phyloP scores from a whole-genome alignment of 2,113 vertebrate species.

The Penelope pileata region DNA sequence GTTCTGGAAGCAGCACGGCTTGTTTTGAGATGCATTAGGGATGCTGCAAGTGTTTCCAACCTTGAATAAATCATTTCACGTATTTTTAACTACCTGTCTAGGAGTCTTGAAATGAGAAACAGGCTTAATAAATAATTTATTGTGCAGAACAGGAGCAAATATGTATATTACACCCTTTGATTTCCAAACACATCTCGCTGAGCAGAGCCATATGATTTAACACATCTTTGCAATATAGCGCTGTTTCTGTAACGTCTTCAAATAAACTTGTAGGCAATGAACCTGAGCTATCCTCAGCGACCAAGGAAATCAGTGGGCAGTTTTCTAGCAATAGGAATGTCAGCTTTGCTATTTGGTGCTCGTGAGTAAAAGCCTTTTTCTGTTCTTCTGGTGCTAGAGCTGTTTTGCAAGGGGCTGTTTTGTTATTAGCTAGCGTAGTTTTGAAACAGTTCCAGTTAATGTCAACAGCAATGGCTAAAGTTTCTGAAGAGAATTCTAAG shows the following conservation, averaged over 20 bases:
- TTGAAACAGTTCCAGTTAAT: not conserved
- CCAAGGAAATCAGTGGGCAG: not conserved
- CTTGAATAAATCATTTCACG: conserved; percentile 48
- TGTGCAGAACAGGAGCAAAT: conserved; percentile 34
- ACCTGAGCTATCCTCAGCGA: not conserved
- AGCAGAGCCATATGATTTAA: not conserved
- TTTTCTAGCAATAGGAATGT: not conserved
- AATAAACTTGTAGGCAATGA: not conserved
- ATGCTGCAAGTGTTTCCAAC: conserved; percentile 13
- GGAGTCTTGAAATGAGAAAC: conserved; percentile 9
- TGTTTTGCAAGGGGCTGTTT: not conserved
- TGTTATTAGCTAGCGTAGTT: not conserved
- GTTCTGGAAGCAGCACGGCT: not conserved
- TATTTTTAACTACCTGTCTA: conserved; percentile 25
- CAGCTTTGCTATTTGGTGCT: not conserved
- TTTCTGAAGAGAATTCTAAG: not conserved
- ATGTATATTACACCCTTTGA: not conserved
- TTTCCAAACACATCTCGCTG: not conserved
- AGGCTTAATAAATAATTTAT: conserved; percentile 60
- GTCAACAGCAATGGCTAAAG: not conserved
- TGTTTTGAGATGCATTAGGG: not conserved
- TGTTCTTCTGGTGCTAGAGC: not conserved
- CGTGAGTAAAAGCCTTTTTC: not conserved
- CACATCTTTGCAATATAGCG: not conserved
- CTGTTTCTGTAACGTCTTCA: not conserved